A percentile compares a stretch with the other conserved stretches of the same genome.
Evolutionary conservation across 1,140 invertebrate species (phyloP).

Genomic region (Megathymus violae): DNA sequence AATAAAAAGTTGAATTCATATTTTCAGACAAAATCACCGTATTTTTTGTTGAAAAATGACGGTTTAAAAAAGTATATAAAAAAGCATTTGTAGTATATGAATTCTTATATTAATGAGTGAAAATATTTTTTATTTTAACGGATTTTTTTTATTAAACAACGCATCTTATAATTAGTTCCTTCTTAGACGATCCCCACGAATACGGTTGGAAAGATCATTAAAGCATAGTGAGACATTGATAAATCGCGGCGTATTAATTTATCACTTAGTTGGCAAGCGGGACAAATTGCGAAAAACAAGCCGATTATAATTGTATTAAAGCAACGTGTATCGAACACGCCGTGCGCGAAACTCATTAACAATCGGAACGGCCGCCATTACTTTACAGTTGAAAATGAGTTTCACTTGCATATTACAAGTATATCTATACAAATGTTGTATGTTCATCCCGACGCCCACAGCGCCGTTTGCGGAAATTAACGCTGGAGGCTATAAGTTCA

Average conservation of each 20-base stretch:
- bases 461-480: slow-evolving; percentile 30
- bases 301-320: slow-evolving; percentile 25
- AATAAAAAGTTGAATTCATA: too few species aligned
- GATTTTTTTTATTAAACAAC: too few species aligned
- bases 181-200: too few species aligned
- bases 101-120: too few species aligned
- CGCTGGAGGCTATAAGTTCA: slow-evolving; percentile 9
- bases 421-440: slow-evolving; percentile 7
- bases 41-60: too few species aligned
- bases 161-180: too few species aligned
- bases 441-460: slow-evolving; percentile 24
- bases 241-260: background rate
- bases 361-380: slow-evolving; percentile 35
- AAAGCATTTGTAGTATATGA: too few species aligned
- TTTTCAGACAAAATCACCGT: too few species aligned
- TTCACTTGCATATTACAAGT: slow-evolving; percentile 29
- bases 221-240: slow-evolving; percentile 5
- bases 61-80: too few species aligned
- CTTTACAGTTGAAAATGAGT: slow-evolving; percentile 39
- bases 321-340: slow-evolving; percentile 13
- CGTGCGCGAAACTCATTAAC: slow-evolving; percentile 19
- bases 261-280: slow-evolving; percentile 26
- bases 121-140: too few species aligned
- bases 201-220: too few species aligned
- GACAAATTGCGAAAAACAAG: slow-evolving; percentile 39